Percentiles rank a stretch among this genome's conserved stretches.
Evolutionary conservation across 2,888 invertebrate genomes (phyloP).

Genomic region (Papilio elwesi): DNA sequence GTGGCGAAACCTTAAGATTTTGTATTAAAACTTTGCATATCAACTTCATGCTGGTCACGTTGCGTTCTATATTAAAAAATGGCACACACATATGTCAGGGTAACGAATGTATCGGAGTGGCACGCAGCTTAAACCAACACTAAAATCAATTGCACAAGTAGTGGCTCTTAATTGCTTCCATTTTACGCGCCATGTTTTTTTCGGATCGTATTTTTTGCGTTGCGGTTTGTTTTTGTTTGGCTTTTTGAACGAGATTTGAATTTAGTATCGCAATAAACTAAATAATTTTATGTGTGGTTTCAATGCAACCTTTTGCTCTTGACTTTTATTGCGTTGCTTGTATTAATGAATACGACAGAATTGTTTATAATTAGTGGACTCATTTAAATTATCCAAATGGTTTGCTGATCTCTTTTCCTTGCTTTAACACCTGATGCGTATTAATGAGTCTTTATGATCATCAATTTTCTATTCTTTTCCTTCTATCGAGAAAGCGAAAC

Average conservation of each 20-base stretch:
- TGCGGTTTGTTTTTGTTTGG: slow-evolving; percentile 32
- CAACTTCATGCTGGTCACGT: too few relatives aligned
- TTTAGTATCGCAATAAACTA: slow-evolving; percentile 37
- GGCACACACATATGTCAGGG: slow-evolving; percentile 3
- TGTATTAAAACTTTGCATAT: too few relatives aligned
- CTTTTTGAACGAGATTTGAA: slow-evolving; percentile 35
- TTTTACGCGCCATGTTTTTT: slow-evolving; percentile 39
- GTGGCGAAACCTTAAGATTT: too few relatives aligned
- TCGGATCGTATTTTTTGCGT: slow-evolving; percentile 34
- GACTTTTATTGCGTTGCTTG: slow-evolving; percentile 11
- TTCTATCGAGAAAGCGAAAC: too few relatives aligned
- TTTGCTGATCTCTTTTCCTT: neutral
- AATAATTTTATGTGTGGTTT: slow-evolving; percentile 20
- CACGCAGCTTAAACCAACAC: slow-evolving; percentile 36
- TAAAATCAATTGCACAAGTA: slow-evolving; percentile 39
- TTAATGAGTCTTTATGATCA: neutral
- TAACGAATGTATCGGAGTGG: slow-evolving; percentile 23
- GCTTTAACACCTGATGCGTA: neutral
- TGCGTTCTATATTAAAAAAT: neutral
- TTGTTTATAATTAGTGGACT: neutral
- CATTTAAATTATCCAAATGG: neutral
- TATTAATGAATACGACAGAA: slow-evolving; percentile 8
- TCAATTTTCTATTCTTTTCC: too few relatives aligned
- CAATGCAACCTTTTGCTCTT: slow-evolving; percentile 14
- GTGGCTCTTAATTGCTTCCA: slow-evolving; percentile 40